Base-by-base conservation (phyloP, 2,797 vertebrate species). In the Diplodus puntazzo region DNA sequence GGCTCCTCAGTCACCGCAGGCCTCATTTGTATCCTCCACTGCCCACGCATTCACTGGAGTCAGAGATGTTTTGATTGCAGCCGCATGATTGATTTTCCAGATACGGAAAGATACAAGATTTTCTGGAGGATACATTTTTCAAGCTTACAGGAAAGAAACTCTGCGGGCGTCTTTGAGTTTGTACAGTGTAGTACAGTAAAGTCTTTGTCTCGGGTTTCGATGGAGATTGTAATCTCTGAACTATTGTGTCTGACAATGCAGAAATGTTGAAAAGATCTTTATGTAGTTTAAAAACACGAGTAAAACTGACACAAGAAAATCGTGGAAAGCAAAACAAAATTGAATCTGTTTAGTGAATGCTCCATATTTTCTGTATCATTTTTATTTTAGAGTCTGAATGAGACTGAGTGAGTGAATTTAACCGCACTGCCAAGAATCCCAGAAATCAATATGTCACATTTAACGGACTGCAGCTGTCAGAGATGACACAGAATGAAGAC, bases 31-130 rank as follows among this genome's bases (percentile, higher is more conserved):
- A 73, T 46, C 45, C 45, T 71, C 75, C 58, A 25, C 66, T n/a
- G 13, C 85, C 87, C 75, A 79, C 76, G 7, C 79, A 65, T 84
- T 77, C 76, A 49, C 73, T 71, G n/a, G 39, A 80, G 39, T 62
- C 70, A 46, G 54, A 49, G 34, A 77, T 62, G 75, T 74, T 86
- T 74, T 76, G 21, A 81, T 73, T 45, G 27, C 65, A 65, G 49
- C 65, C 9, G 27, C 34, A 66, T 52, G 84, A 90, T 48, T 14
- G 34, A 80, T 83, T 91, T 81, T 67, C 80, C 83, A 89, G 81
- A 86, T 74, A 68, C 59, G 50, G 72, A 83, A 67, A 17, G 54
- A 87, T 39, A 68, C 49, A 75, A 58, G 30, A 82, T 79, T 80
- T 62, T 72, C 61, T 62, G 9, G 68, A 77, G 60, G 75, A 70